Evolutionary conservation across 2,797 vertebrate species (phyloP), one percentile per base, ranked within the genome.

Genomic region (Notolabrus celidotus): DNA sequence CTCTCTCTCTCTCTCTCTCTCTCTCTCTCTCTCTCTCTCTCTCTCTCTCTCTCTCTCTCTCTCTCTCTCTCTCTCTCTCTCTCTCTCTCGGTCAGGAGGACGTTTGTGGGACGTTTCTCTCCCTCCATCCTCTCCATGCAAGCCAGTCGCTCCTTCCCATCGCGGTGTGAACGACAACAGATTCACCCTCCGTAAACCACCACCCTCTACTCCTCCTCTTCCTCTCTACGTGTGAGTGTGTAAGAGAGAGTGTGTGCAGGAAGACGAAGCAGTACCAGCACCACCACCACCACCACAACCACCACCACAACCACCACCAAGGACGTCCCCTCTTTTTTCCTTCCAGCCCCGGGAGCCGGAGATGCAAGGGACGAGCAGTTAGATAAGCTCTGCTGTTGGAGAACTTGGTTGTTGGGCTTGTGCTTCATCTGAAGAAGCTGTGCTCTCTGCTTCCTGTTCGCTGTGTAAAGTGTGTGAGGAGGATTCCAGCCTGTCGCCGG

Each of bases 51-150:
- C 19, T 77, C 84, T 91, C 86, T 76, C 65, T 85, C 73, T 77
- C 67, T 80, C 45, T 78, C 79, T 86, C 80, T 79, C 78, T 74
- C 77, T 87, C 83, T 79, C 79, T 74, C 79, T 87, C 87, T 77
- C 64, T 84, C 71, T 77, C 67, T 80, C 45, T 78, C 79, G 75
- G 87, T 80, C 80, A 85, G 86, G 86, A 64, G 74, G 71, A 89
- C 91, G 92, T 65, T 64, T 62, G 70, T 86, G 93, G 94, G 93
- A 94, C 92, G 88, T 86, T 84, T 86, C 82, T 79, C 79, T 74
- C 79, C 73, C 79, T 87, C 87, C 80, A 65, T 62, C 77, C 19
- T 77, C 84, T 91, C 86, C 82, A 85, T 90, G 89, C 86, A 87
- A 90, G 81, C 67, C 86, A 82, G 77, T 79, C 85, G 70, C 83